Evolutionary conservation across 2,113 vertebrate species (phyloP).

Genomic region (Chaenogobius annularis): DNA sequence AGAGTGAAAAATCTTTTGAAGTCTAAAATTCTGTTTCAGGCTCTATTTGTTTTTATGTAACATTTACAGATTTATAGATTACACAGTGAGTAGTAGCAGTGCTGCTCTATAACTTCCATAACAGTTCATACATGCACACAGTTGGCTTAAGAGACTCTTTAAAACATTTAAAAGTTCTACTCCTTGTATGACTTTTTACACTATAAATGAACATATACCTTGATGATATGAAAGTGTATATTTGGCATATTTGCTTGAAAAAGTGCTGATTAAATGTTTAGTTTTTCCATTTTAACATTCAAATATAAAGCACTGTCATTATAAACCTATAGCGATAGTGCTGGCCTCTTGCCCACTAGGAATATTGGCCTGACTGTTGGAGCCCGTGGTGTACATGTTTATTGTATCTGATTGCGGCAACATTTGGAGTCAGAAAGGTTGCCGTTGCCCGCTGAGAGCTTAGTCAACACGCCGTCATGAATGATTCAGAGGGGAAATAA

Average conservation of each 20-base stretch:
- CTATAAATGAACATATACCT: background rate
- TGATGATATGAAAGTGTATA: background rate
- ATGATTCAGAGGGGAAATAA: conserved; percentile 35
- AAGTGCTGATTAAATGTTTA: background rate
- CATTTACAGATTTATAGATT: too few relatives aligned
- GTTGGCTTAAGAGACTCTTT: too few relatives aligned
- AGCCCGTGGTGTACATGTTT: conserved; percentile 33
- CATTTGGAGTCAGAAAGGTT: conserved; percentile 25
- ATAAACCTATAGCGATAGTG: conserved; percentile 12
- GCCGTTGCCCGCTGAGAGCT: conserved; percentile 32
- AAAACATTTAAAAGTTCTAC: too few relatives aligned
- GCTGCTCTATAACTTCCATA: too few relatives aligned
- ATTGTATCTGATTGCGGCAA: conserved; percentile 30
- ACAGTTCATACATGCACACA: too few relatives aligned
- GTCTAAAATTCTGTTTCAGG: too few relatives aligned
- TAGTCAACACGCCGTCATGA: conserved; percentile 47
- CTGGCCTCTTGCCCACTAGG: conserved; percentile 23
- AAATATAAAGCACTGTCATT: background rate
- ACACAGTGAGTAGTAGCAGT: too few relatives aligned
- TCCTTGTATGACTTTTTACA: too few relatives aligned
- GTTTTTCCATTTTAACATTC: background rate
- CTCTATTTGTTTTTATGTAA: too few relatives aligned
- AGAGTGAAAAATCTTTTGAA: too few relatives aligned
- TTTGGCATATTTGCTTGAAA: background rate
- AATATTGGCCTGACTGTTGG: conserved; percentile 13